A percentile compares a stretch with the other conserved stretches of the same genome.
Conservation (phyloP, 2,888 invertebrate genomes). For the Zaprionus bogoriensis region DNA sequence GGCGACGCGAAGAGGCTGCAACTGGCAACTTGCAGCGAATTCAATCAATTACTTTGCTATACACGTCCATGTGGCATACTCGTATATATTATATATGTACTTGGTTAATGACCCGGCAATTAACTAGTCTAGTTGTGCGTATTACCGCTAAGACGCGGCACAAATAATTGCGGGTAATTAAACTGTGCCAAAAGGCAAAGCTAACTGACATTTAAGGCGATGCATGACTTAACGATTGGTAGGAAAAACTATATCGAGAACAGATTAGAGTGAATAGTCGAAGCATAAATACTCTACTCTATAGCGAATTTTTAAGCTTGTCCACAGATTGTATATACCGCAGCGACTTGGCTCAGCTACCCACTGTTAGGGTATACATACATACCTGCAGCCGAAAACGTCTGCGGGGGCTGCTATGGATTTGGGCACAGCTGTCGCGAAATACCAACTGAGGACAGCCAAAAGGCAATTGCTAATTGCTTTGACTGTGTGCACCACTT, state of each 20-base stretch:
- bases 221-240: conserved; percentile 52
- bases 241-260: neutral
- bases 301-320: too few species aligned
- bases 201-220: conserved; percentile 74
- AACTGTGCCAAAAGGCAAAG: conserved; percentile 48
- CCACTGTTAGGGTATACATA: neutral
- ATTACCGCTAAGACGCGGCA: conserved; percentile 27
- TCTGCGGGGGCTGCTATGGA: conserved; percentile 43
- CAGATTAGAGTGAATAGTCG: neutral
- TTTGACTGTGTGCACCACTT: conserved; percentile 47
- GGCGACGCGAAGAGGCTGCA: too few species aligned
- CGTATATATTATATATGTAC: too few species aligned
- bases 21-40: conserved; percentile 32
- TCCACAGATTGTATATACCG: neutral
- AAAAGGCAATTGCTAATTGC: conserved; percentile 61
- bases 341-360: neutral
- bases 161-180: conserved; percentile 58
- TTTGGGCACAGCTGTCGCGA: conserved; percentile 51
- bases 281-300: neutral
- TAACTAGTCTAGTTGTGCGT: conserved; percentile 40
- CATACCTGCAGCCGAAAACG: conserved; percentile 32
- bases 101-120: conserved; percentile 21
- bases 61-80: too few species aligned
- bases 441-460: conserved; percentile 48
- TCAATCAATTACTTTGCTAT: conserved; percentile 19